Evolutionary conservation across 1,140 invertebrate genomes (phyloP).

Genomic region (Elymnias hypermnestra): DNA sequence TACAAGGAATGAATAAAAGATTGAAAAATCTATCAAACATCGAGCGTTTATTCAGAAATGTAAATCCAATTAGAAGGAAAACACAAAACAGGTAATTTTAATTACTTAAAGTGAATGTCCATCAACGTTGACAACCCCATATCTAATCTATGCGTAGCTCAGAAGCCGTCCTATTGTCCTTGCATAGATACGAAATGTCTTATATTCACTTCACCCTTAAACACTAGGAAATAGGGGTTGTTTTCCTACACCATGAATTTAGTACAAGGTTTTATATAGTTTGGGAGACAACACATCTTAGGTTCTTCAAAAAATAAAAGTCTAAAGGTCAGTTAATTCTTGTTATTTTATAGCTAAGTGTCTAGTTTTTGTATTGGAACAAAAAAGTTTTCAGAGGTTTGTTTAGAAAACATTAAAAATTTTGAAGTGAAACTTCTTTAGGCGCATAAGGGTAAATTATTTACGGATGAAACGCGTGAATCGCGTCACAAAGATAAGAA

Average conservation of each 20-base stretch:
- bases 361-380: too few species aligned
- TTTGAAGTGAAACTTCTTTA: too few species aligned
- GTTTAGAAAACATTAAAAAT: too few species aligned
- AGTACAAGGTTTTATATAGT: background rate
- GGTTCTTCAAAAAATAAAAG: background rate
- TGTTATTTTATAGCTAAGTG: too few species aligned
- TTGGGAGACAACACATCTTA: background rate
- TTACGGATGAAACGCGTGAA: too few species aligned
- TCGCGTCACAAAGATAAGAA: too few species aligned
- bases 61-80: conserved; percentile 2
- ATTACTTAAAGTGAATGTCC: conserved; percentile 15
- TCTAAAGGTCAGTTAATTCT: too few species aligned
- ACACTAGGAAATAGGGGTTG: background rate
- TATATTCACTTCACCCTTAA: background rate
- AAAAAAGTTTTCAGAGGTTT: too few species aligned
- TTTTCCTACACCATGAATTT: background rate
- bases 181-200: conserved; percentile 1
- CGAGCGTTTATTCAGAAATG: conserved; percentile 1
- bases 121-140: conserved; percentile 17
- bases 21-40: too few species aligned
- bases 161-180: conserved; percentile 24
- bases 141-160: conserved; percentile 27
- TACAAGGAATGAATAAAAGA: too few species aligned
- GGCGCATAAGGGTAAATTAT: too few species aligned
- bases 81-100: conserved; percentile 7